Evolutionary conservation across 2,888 invertebrate genomes (phyloP).

Genomic region (Cheilosia vulpina): DNA sequence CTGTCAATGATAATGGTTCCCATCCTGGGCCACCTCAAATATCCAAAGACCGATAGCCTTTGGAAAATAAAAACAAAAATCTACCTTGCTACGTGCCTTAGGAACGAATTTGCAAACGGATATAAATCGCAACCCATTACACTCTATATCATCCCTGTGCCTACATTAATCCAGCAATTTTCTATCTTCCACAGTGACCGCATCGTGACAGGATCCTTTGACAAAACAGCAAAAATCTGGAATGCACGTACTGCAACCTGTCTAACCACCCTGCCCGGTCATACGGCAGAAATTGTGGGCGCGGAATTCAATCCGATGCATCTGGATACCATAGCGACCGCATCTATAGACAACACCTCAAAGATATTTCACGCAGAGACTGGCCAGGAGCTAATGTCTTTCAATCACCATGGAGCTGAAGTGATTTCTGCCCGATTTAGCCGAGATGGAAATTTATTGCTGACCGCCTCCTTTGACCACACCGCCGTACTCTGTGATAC

Average conservation of each 20-base stretch:
- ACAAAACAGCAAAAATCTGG: conserved; percentile 91
- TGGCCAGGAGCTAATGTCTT: conserved; percentile 86
- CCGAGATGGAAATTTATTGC: conserved; percentile 87
- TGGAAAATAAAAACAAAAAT: too few relatives aligned
- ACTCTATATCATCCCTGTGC: neutral
- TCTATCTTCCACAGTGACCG: conserved; percentile 85
- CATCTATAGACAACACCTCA: conserved; percentile 90
- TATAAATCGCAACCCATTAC: neutral
- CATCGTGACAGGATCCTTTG: conserved; percentile 92
- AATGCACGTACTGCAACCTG: conserved; percentile 87
- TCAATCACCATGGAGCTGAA: conserved; percentile 90
- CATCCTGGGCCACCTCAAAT: too few relatives aligned
- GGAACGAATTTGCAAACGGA: too few relatives aligned
- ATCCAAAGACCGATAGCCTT: too few relatives aligned
- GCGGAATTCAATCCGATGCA: conserved; percentile 87
- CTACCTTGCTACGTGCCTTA: too few relatives aligned
- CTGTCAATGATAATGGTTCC: too few relatives aligned
- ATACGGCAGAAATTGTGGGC: conserved; percentile 89
- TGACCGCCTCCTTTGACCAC: conserved; percentile 92
- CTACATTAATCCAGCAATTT: neutral
- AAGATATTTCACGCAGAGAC: conserved; percentile 89
- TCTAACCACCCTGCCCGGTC: conserved; percentile 89
- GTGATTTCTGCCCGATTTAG: conserved; percentile 90
- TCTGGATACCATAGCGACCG: conserved; percentile 88
- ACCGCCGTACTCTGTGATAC: conserved; percentile 91